Conservation (phyloP, 1,140 invertebrate species). For the Akabosia matsudoensis region DNA sequence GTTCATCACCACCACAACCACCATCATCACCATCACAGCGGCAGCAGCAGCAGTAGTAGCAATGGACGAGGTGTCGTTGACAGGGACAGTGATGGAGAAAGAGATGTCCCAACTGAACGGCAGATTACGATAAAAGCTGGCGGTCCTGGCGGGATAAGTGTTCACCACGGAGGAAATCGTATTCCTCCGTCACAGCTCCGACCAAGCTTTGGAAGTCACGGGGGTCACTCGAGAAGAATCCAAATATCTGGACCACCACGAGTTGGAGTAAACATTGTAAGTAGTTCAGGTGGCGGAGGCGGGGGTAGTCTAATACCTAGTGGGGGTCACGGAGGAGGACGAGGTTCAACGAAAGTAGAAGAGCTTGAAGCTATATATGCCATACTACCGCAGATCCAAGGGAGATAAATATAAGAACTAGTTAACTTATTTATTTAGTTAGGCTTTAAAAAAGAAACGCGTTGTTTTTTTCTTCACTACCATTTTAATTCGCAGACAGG, state of each 20-base stretch:
- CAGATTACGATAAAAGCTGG: not conserved
- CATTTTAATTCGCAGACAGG: too few species aligned
- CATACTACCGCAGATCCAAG: constrained; percentile 2
- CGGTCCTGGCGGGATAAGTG: not conserved
- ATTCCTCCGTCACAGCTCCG: not conserved
- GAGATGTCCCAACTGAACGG: not conserved
- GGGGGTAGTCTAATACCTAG: not conserved
- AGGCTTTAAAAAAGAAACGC: too few species aligned
- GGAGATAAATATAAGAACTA: too few species aligned
- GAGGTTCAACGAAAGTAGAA: not conserved
- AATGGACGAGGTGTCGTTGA: too few species aligned
- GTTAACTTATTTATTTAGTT: too few species aligned
- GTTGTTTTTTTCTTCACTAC: too few species aligned
- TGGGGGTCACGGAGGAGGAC: not conserved
- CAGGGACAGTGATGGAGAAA: not conserved
- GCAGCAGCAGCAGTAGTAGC: not conserved
- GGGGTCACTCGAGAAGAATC: not conserved
- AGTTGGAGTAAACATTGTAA: not conserved
- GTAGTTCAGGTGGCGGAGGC: too few species aligned
- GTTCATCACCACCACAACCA: not conserved
- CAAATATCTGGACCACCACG: not conserved
- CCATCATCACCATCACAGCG: not conserved
- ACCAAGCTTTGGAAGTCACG: not conserved
- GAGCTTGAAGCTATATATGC: constrained; percentile 1
- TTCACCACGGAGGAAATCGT: not conserved